Conservation (phyloP, 2,888 invertebrate genomes). For the Yponomeuta evonymella region DNA sequence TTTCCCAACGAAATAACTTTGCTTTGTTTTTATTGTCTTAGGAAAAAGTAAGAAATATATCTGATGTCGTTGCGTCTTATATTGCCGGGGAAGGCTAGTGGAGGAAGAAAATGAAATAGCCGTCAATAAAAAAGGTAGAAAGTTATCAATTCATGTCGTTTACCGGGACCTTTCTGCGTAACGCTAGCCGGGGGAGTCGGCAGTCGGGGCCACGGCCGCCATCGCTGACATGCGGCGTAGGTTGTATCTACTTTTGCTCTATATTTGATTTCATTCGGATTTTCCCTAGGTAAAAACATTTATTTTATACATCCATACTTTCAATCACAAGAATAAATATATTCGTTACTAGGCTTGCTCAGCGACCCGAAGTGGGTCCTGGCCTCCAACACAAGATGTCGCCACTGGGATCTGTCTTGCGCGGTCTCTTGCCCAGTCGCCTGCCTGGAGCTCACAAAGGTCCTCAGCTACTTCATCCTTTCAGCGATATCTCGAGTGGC, state of each 20-base stretch:
- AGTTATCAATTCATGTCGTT: constrained; percentile 3
- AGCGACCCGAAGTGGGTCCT: too few relatives aligned
- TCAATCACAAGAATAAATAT: too few relatives aligned
- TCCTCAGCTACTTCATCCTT: too few relatives aligned
- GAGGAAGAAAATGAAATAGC: neutral
- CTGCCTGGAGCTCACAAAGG: too few relatives aligned
- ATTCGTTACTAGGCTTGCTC: too few relatives aligned
- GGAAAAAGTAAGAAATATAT: neutral
- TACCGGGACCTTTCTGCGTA: neutral
- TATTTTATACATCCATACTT: too few relatives aligned
- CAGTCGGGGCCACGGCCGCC: neutral
- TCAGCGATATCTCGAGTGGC: too few relatives aligned
- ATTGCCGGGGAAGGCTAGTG: neutral
- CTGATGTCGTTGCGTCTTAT: neutral
- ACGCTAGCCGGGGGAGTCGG: neutral
- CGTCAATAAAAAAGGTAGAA: constrained; percentile 1
- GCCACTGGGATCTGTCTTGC: too few relatives aligned
- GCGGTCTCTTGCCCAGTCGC: too few relatives aligned
- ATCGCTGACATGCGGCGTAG: neutral
- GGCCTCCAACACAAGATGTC: too few relatives aligned
- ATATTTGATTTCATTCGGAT: too few relatives aligned
- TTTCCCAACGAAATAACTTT: neutral
- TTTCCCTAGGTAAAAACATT: too few relatives aligned
- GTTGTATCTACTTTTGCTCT: neutral
- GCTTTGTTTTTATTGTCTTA: neutral